phyloP scores from a whole-genome alignment of 2,797 vertebrate genomes.

The Neosilurus mollespiculum region DNA sequence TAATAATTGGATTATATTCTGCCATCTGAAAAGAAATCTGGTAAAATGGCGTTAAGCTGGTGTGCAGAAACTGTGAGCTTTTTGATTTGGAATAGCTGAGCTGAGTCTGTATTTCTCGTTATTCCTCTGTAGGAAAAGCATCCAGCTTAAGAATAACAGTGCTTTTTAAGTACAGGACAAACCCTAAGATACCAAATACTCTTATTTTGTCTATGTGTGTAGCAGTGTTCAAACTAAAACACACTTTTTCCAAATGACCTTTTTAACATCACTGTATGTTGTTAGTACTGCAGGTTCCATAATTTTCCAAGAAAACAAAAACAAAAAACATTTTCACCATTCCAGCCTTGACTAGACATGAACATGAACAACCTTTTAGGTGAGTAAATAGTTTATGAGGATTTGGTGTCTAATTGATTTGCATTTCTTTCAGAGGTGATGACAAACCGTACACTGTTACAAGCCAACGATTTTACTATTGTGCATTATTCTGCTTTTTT shows the following conservation, averaged over 20 bases:
- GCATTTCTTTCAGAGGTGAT: conserved; percentile 28
- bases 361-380: background rate
- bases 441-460: conserved; percentile 17
- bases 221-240: conserved; percentile 26
- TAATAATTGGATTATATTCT: background rate
- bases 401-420: conserved; percentile 21
- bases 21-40: background rate
- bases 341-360: background rate
- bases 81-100: background rate
- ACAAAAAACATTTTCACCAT: conserved; percentile 3
- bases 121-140: conserved; percentile 4
- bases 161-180: conserved; percentile 19
- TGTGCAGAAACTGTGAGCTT: background rate
- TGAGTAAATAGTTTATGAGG: conserved; percentile 10
- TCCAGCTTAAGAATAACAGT: conserved; percentile 7
- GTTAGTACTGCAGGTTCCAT: conserved; percentile 3
- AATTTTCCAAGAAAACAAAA: background rate
- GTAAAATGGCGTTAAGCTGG: background rate
- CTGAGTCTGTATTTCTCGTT: background rate
- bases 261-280: background rate
- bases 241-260: background rate
- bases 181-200: conserved; percentile 18
- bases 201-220: conserved; percentile 30
- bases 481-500: background rate
- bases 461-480: conserved; percentile 13